Evolutionary conservation across 2,113 vertebrate genomes (phyloP), one percentile per base, ranked within the genome.

Genomic region (Struthio camelus): DNA sequence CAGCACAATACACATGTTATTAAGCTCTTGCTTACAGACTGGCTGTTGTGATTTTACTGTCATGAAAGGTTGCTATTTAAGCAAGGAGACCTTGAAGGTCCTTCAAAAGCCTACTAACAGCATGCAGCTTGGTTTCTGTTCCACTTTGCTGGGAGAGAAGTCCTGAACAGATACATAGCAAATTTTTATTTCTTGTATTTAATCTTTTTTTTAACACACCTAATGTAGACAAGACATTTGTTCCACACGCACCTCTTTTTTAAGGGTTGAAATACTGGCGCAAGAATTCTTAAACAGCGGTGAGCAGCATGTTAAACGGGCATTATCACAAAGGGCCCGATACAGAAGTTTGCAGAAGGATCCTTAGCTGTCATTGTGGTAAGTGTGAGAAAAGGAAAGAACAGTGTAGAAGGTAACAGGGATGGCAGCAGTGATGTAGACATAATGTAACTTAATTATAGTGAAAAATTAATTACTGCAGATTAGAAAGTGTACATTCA

Each of bases 71-170:
- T 96, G 71, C 88, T 90, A 95, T 94, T 94, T 87, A 69, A 78
- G 61, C 79, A 97, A 95, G 89, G 93, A 94, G 67, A 94, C n/a
- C n/a, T n/a, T n/a, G n/a, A n/a, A n/a, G n/a, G 67, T 80, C 81
- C 85, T 93, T 85, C 84, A 88, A 32, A 87, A 67, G 88, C 11
- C 11, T 76, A 90, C 67, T 44, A 89, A 54, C 75, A 91, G 40
- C 36, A 75, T 38, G 20, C 34, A 90, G 53, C 46, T 95, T 75
- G 54, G 22, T 7, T 50, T 94, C 93, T 82, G 17, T 54, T 78
- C 32, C 22, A 28, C 22, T 89, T 87, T 83, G 6, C 14, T 50
- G 13, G 10, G 19, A 75, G 54, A 88, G 91, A 65, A 81, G 17
- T 32, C 15, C 62, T 50, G 84, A 91, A 71, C 1, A 8, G 11